Conservation (phyloP, 2,797 vertebrate genomes). For the Neostethus bicornis region DNA sequence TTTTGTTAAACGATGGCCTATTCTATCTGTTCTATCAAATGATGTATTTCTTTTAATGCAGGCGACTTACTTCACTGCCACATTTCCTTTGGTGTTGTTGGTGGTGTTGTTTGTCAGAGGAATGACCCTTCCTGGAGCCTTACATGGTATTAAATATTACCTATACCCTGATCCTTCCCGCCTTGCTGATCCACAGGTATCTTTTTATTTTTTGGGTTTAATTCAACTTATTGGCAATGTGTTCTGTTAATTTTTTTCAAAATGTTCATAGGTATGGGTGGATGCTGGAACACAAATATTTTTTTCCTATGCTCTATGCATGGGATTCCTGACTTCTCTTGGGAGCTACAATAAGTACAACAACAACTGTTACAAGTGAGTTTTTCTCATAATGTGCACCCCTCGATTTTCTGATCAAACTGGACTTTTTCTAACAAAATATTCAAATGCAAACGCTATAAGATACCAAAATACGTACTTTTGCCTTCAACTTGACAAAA, state of each 20-base stretch:
- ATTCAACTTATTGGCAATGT: not conserved
- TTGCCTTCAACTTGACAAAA: too few relatives aligned
- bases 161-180: slow-evolving; percentile 86
- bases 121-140: slow-evolving; percentile 87
- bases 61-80: slow-evolving; percentile 90
- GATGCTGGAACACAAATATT: slow-evolving; percentile 81
- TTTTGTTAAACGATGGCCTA: too few relatives aligned
- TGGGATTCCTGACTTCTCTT: slow-evolving; percentile 73
- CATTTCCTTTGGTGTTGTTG: slow-evolving; percentile 90
- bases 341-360: slow-evolving; percentile 81
- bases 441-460: too few relatives aligned
- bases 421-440: too few relatives aligned
- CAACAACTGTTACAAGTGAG: slow-evolving; percentile 80
- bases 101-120: slow-evolving; percentile 86
- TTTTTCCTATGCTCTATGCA: slow-evolving; percentile 77
- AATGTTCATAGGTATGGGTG: slow-evolving; percentile 74
- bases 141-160: slow-evolving; percentile 89
- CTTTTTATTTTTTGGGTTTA: not conserved
- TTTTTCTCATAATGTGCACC: not conserved
- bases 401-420: not conserved
- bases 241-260: not conserved
- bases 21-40: too few relatives aligned
- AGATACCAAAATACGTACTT: too few relatives aligned
- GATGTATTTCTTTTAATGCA: too few relatives aligned
- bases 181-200: slow-evolving; percentile 91